Base-by-base conservation (phyloP, 1,140 invertebrate genomes). In the Saccostrea glomerata region DNA sequence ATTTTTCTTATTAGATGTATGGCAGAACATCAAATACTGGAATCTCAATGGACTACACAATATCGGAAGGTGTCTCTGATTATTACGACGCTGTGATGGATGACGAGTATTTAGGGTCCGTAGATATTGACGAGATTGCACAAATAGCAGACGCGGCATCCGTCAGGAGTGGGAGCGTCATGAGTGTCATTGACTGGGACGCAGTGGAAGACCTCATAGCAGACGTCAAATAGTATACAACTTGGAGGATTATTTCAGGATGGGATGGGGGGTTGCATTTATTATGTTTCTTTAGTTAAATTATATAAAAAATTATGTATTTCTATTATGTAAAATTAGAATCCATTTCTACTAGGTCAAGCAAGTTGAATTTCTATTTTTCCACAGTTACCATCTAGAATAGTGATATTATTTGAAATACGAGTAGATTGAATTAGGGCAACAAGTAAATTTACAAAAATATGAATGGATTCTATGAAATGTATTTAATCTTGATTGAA, bases 111-210 rank as follows among this genome's bases (percentile, higher is more conserved):
- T 88, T 92, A 36, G 91, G 92, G 20, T 92, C 92, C 58, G 93
- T 94, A 60, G 92, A 93, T 77, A 91, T 94, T 84, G 92, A 92
- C 63, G 93, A 94, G 23, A 92, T 95, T 7, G 91, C 91, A 40
- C 88, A 91, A n/a, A 93, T 94, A 54, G 93, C 93, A 17, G 93
- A 94, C 25, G 91, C 86, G 20, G 93, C 90, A 25, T 94, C 94
- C 13, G 89, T 94, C 9, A 90, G 92, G 54, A 92, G 91, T 87
- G 94, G 92, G 54, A 94, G 94, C 88, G 91, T 94, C 6, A 91
- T 93, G 87, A 94, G 94, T 89, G 92, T 92, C 66, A 94, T 95
- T 85, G 94, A 95, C 91, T 95, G 94, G 94, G 94, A 94, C 86
- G 92, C 92, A 55, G 91, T 95, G 25, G 92, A 95, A 82, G 90